phyloP scores from a whole-genome alignment of 1,140 invertebrate species.

The Orius insidiosus region DNA sequence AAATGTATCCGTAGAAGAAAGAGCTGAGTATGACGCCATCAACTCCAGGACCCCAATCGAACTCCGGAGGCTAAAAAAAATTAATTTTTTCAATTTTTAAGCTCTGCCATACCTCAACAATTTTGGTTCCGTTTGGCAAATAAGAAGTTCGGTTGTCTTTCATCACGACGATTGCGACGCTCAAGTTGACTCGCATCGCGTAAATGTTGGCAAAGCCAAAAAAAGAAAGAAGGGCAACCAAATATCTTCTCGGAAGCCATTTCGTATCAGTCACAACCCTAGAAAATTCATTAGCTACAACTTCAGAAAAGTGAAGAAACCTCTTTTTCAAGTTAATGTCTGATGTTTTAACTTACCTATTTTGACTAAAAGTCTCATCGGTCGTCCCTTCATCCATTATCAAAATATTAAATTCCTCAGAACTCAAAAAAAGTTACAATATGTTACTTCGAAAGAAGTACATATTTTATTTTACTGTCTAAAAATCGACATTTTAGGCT shows the following conservation, averaged over 20 bases:
- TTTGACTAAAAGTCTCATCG: too few relatives aligned
- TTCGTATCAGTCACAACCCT: too few relatives aligned
- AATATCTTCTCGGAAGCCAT: slow-evolving; percentile 47
- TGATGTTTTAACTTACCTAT: too few relatives aligned
- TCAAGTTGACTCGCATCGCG: slow-evolving; percentile 70
- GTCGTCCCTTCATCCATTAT: too few relatives aligned
- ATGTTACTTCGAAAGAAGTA: too few relatives aligned
- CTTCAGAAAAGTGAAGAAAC: too few relatives aligned
- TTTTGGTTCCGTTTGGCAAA: slow-evolving; percentile 19
- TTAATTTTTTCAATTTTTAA: slow-evolving; percentile 52
- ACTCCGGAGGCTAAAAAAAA: slow-evolving; percentile 43
- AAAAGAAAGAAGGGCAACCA: slow-evolving; percentile 59
- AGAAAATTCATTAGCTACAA: too few relatives aligned
- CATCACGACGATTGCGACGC: slow-evolving; percentile 79
- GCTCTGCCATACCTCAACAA: slow-evolving; percentile 20
- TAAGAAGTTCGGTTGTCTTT: slow-evolving; percentile 29
- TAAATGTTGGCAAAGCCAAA: slow-evolving; percentile 79
- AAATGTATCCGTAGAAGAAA: slow-evolving; percentile 52
- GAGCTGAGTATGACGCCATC: slow-evolving; percentile 40
- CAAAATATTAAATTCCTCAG: too few relatives aligned
- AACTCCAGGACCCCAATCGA: slow-evolving; percentile 34
- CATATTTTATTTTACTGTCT: too few relatives aligned
- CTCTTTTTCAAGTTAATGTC: too few relatives aligned
- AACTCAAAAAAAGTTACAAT: too few relatives aligned
- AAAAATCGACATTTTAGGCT: too few relatives aligned